phyloP scores from a whole-genome alignment of 2,797 vertebrate genomes.

The Lutjanus argentimaculatus region DNA sequence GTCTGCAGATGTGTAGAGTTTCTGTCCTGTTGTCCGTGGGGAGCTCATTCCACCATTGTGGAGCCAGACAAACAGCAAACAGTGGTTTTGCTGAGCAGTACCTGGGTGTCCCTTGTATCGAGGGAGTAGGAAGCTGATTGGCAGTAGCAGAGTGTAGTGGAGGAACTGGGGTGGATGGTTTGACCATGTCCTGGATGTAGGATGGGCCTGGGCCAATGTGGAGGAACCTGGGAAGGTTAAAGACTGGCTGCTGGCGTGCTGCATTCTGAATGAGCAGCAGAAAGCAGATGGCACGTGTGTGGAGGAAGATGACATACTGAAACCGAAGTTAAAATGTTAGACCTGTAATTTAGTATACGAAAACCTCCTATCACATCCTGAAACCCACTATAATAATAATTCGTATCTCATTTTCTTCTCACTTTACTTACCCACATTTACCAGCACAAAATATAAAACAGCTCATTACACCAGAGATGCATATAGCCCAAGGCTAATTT shows the following conservation, averaged over 20 bases:
- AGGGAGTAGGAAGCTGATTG: background rate
- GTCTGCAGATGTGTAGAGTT: background rate
- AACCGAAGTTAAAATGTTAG: conserved; percentile 26
- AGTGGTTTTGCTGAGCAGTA: no score
- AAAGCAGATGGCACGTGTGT: no score
- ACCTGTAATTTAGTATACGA: background rate
- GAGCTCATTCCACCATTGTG: background rate
- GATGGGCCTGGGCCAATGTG: background rate
- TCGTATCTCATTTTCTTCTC: background rate
- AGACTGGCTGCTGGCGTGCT: background rate
- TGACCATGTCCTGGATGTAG: background rate
- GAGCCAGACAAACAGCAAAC: background rate
- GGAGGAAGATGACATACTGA: conserved; percentile 19
- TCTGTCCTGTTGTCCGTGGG: background rate
- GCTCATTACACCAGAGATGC: conserved; percentile 11
- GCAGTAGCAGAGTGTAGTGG: background rate
- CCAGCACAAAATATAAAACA: conserved; percentile 22
- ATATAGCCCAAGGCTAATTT: conserved; percentile 12
- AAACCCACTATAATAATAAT: conserved; percentile 5
- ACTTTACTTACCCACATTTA: conserved; percentile 13
- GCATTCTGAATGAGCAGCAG: background rate
- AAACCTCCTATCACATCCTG: conserved; percentile 7
- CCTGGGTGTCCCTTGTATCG: no score
- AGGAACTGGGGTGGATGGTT: background rate
- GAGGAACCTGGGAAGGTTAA: background rate